Evolutionary conservation across 2,113 vertebrate species (phyloP).

Genomic region (Puffinus mauretanicus): DNA sequence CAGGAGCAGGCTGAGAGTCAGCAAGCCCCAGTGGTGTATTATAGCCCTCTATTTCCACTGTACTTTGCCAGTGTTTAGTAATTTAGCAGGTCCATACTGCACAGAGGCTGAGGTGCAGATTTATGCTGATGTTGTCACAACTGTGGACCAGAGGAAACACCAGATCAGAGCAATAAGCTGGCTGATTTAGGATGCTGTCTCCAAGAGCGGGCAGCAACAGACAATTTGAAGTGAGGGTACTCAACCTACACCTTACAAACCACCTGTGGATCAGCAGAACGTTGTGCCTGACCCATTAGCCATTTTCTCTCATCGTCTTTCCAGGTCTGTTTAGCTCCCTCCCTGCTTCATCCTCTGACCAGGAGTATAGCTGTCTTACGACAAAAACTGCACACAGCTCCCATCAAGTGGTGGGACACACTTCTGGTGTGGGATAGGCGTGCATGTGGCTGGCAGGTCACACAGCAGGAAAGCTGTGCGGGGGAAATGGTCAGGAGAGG

Average conservation of each 20-base stretch:
- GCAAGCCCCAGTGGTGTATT: neutral
- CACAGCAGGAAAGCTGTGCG: neutral
- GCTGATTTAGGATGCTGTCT: neutral
- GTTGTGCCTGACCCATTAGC: rapidly evolving
- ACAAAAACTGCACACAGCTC: neutral
- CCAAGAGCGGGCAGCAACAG: neutral
- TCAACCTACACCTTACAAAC: neutral
- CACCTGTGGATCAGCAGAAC: neutral
- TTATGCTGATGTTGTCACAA: neutral
- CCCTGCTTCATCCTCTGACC: neutral
- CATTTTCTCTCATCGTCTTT: neutral
- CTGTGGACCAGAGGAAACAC: neutral
- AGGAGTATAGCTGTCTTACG: rapidly evolving
- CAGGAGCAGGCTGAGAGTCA: neutral
- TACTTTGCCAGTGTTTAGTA: neutral
- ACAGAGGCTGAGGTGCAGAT: neutral
- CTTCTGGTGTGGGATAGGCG: rapidly evolving
- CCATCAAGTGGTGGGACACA: rapidly evolving
- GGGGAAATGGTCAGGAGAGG: neutral
- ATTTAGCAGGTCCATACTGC: neutral
- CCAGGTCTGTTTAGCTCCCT: neutral
- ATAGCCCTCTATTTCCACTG: neutral
- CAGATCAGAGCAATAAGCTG: neutral
- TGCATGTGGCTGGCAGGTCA: neutral
- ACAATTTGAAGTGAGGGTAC: neutral